Evolutionary conservation across 2,113 vertebrate species (phyloP).

Genomic region (Brachyhypopomus gauderio): DNA sequence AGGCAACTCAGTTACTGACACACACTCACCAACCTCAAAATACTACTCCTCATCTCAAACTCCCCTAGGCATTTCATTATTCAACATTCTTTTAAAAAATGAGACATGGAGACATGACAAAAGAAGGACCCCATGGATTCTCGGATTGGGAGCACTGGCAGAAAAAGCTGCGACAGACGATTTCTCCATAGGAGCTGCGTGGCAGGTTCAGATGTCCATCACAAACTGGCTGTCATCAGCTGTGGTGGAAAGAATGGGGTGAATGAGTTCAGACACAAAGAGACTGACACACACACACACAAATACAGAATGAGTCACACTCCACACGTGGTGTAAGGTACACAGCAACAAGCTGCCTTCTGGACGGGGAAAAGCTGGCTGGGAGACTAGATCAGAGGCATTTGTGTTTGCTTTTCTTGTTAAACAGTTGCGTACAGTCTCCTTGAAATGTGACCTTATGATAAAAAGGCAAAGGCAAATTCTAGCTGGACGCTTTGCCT

Average conservation of each 20-base stretch:
- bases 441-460: slow-evolving; percentile 38
- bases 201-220: slow-evolving; percentile 53
- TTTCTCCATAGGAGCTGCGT: slow-evolving; percentile 8
- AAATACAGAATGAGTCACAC: neutral
- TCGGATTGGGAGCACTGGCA: slow-evolving; percentile 9
- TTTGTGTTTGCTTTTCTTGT: slow-evolving; percentile 46
- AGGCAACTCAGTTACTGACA: neutral
- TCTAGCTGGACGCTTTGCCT: neutral
- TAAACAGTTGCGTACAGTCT: neutral
- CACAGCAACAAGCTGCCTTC: neutral
- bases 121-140: neutral
- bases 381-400: slow-evolving; percentile 7
- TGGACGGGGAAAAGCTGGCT: slow-evolving; percentile 12
- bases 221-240: slow-evolving; percentile 58
- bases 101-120: neutral
- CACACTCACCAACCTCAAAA: slow-evolving; percentile 22
- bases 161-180: neutral
- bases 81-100: slow-evolving; percentile 1
- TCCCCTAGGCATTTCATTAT: slow-evolving; percentile 5
- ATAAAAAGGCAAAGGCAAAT: neutral
- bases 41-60: slow-evolving; percentile 1
- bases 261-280: slow-evolving; percentile 7
- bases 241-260: slow-evolving; percentile 26
- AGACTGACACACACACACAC: neutral
- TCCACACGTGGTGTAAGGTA: slow-evolving; percentile 17